Evolutionary conservation across 1,140 invertebrate genomes (phyloP), one percentile per base, ranked within the genome.

Genomic region (Aleiodes sp.): DNA sequence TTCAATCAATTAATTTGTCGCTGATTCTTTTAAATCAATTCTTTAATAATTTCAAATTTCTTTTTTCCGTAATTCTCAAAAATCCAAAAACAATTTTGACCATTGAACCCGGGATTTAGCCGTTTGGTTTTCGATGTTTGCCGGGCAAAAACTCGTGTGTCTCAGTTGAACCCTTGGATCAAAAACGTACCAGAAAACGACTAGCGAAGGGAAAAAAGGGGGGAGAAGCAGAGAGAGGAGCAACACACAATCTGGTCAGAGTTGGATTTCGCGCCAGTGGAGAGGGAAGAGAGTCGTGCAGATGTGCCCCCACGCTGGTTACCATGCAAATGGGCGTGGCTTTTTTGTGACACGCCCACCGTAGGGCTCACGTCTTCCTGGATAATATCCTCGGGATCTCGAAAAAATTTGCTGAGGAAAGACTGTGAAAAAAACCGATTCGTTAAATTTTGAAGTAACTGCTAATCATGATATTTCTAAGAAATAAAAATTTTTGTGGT

Each of bases 141-240:
- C 21, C 8, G 19, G 21, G 46, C 26, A 52, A 52, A 52, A 52
- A 52, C 26, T 16, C 21, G 46, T 52, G 26, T 52, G 46, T 52
- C 46, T 21, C 26, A 52, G 46, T 52, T 52, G 46, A 52, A 52
- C 19, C 19, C 26, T 52, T 52, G 21, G 46, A 16, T 52, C 16
- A 52, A 52, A 52, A 21, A 4, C 19, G 21, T 16, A 16, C 26
- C 16, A 52, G 26, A 52, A 21, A 4, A 4, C 46, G 46, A 52
- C 46, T 52, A 52, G 46, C 19, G 46, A 24, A 52, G 46, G 26
- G 46, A 52, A 24, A 52, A 52, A 24, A 21, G 46, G 46, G 46
- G n/a, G n/a, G n/a, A n/a, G n/a, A n/a, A 52, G 46, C 46, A 52
- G 46, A 52, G n/a, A n/a, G 46, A 52, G 46, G 21, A 52, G 26